Percentiles rank a stretch among this genome's conserved stretches.
Conservation (phyloP, 2,797 vertebrate genomes). For the Euthynnus affinis region DNA sequence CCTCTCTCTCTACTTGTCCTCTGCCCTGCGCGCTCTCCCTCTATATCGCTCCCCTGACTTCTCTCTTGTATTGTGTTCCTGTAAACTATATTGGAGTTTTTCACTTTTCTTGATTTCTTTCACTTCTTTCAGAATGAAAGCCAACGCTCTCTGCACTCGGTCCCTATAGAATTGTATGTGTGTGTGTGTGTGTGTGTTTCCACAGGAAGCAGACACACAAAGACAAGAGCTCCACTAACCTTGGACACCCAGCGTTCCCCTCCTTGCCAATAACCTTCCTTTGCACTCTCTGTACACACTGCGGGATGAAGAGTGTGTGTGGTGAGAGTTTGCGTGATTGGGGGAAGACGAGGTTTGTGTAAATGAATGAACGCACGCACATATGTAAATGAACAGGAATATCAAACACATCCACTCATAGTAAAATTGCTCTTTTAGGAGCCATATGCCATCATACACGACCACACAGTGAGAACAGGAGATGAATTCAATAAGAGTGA, state of each 20-base stretch:
- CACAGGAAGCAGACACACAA: constrained; percentile 13
- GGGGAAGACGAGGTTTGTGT: background rate
- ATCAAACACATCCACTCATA: constrained; percentile 10
- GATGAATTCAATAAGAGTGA: constrained; percentile 65
- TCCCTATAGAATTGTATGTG: constrained; percentile 25
- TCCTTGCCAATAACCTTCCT: constrained; percentile 32
- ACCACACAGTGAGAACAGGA: constrained; percentile 22
- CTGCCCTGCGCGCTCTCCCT: constrained; percentile 39
- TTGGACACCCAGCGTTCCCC: constrained; percentile 40
- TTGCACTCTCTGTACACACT: constrained; percentile 22
- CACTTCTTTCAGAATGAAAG: constrained; percentile 21
- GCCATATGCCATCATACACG: constrained; percentile 1
- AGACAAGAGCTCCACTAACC: constrained; percentile 43
- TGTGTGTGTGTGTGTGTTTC: constrained; percentile 19
- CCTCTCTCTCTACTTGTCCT: constrained; percentile 37
- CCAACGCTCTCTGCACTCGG: constrained; percentile 20
- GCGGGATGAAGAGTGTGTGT: background rate
- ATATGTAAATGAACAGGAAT: constrained; percentile 7
- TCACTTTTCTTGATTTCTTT: constrained; percentile 24
- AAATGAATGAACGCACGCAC: constrained; percentile 2
- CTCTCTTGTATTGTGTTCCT: constrained; percentile 27
- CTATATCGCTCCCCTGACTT: constrained; percentile 13
- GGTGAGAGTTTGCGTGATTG: constrained; percentile 7
- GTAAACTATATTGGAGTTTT: constrained; percentile 43
- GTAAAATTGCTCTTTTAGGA: constrained; percentile 21